Base-by-base conservation (phyloP, 1,140 invertebrate genomes). In the Oncopodura yosiiana region DNA sequence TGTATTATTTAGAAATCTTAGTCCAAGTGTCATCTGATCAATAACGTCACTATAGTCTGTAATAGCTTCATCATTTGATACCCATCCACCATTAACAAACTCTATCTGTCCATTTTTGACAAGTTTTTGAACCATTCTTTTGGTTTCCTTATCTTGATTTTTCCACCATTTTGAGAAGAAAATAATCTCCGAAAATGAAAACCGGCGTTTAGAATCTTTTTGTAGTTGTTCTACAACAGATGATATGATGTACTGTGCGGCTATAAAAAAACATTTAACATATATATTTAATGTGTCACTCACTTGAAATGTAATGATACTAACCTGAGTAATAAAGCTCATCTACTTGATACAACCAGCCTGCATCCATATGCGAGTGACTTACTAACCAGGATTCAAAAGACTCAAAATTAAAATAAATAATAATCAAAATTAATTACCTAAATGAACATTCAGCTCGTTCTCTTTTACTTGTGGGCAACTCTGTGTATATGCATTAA, bases 131-230 rank as follows among this genome's bases (percentile, higher is more conserved):
- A 82, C 78, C 12, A 70, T 63, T 16, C 78, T 65, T 42, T 77
- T 73, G 1, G 74, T 73, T 2, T 67, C 65, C 1, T 83, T 78
- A 14, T 73, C 65, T 66, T 93, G 88, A n/a, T 82, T 73, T 11
- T 73, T 64, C 82, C 87, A 94, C 94, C 94, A 98, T 66, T 85
- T 82, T 73, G 82, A 86, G 63, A 98, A 88, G 73, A 87, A 97
- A 1, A 87, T 86, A 0, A 87, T 75, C 66, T 84, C 82, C 38
- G 81, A 80, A 64, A 79, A 81, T 21, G 79, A 78, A 63, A 82
- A 77, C 61, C 75, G 68, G 30, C 38, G 48, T 60, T 65, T 66
- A n/a, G 83, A 77, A 71, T 94, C 79, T 57, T 81, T 78, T 51
- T 78, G 65, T 1, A 96, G 72, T 49, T 85, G 81, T 24, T 79